These are phyloP conservation scores for Agrotis ipsilon DNA, from an alignment of 2,888 invertebrate species.

Conservation along the genomic window DNA sequence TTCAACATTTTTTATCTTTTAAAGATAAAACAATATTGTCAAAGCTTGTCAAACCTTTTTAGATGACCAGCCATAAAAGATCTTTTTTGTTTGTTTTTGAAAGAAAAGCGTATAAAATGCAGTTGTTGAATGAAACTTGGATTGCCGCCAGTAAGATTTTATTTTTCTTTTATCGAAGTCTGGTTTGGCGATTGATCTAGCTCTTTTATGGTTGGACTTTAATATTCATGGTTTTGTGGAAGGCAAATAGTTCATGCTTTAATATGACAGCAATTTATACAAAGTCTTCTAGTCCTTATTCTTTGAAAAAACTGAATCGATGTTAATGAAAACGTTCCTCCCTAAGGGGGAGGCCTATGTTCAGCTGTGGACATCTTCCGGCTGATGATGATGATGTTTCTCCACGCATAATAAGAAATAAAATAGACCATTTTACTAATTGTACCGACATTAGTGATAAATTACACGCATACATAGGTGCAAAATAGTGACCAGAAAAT, in stretches of 20 bases:
- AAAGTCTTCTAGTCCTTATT: too few species aligned
- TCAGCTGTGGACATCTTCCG: too few species aligned
- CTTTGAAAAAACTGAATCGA: too few species aligned
- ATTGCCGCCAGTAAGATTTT: constrained; percentile 31
- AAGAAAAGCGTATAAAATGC: constrained; percentile 42
- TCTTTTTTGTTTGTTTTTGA: constrained; percentile 23
- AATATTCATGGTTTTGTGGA: constrained; percentile 9
- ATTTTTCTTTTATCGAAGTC: constrained; percentile 27
- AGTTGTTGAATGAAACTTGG: constrained; percentile 36
- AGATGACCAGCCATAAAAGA: constrained; percentile 8
- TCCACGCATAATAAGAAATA: too few species aligned
- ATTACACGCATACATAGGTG: too few species aligned
- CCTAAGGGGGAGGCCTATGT: too few species aligned
- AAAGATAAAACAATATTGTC: constrained; percentile 24
- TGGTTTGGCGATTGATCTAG: constrained; percentile 35
- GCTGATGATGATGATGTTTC: too few species aligned
- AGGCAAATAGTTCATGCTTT: not conserved
- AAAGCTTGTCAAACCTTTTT: constrained; percentile 19
- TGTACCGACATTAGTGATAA: too few species aligned
- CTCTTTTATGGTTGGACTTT: constrained; percentile 1
- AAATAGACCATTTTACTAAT: too few species aligned
- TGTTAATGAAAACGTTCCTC: too few species aligned
- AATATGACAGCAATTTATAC: not conserved
- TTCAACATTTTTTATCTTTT: constrained; percentile 26
- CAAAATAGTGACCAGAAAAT: too few species aligned